Evolutionary conservation across 2,797 vertebrate species (phyloP).

Genomic region (Onychomys arenicola): DNA sequence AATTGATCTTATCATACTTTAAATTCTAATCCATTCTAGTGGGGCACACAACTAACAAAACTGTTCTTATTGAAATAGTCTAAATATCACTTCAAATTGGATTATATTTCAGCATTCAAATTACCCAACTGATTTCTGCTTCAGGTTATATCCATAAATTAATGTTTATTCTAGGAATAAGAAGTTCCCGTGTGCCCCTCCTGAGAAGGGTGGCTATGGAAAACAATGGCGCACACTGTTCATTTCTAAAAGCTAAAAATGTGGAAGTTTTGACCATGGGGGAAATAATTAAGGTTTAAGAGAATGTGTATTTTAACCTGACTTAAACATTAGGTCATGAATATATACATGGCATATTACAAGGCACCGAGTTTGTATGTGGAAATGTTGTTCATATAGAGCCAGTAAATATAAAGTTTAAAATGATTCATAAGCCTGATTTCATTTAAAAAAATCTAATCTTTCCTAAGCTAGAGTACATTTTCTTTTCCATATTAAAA

Average conservation of each 20-base stretch:
- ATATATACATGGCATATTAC: no score
- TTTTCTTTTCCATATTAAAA: slow-evolving; percentile 1
- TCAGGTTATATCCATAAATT: slow-evolving; percentile 36
- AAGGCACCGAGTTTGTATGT: not conserved
- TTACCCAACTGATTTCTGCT: slow-evolving; percentile 36
- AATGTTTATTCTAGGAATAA: slow-evolving; percentile 24
- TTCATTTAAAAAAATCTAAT: not conserved
- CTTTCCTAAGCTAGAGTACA: slow-evolving; percentile 28
- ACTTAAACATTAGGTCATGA: not conserved
- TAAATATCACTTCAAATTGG: slow-evolving; percentile 43
- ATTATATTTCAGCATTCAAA: slow-evolving; percentile 24
- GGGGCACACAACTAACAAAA: not conserved
- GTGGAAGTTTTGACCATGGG: not conserved
- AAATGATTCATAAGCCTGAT: not conserved
- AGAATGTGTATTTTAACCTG: not conserved
- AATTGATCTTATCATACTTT: slow-evolving; percentile 49
- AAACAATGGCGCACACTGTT: not conserved
- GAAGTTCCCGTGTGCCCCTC: not conserved
- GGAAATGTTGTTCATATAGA: not conserved
- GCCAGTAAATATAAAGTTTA: not conserved
- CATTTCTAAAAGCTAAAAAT: not conserved
- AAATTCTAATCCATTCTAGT: not conserved
- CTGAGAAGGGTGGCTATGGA: not conserved
- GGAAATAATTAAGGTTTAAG: not conserved
- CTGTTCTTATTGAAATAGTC: not conserved